phyloP scores from a whole-genome alignment of 1,140 invertebrate species.

The Chelonus insularis region DNA sequence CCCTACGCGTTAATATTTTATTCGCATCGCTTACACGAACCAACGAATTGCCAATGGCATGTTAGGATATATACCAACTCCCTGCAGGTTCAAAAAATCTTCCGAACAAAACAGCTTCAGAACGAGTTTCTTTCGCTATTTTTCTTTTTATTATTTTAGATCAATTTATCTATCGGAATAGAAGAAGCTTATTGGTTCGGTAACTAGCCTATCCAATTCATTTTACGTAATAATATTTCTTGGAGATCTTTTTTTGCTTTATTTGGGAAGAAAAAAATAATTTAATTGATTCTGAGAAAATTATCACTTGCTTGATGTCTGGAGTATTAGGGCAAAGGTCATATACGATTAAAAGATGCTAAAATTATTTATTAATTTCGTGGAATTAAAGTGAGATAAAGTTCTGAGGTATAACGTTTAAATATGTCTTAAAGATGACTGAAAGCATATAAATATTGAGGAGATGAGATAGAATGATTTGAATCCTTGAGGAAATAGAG shows the following conservation, averaged over 20 bases:
- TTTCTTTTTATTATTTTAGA: background rate
- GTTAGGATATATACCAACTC: constrained; percentile 14
- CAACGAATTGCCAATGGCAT: constrained; percentile 44
- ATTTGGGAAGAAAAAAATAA: background rate
- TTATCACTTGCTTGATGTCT: background rate
- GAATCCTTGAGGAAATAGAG: too few relatives aligned
- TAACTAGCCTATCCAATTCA: constrained; percentile 2
- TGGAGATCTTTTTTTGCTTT: background rate
- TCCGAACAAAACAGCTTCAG: constrained; percentile 29
- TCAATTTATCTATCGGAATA: constrained; percentile 8
- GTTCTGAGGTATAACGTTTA: too few relatives aligned
- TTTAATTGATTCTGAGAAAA: constrained; percentile 10
- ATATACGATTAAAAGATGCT: too few relatives aligned
- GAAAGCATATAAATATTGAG: too few relatives aligned
- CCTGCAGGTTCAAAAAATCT: constrained; percentile 13
- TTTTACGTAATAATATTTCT: background rate
- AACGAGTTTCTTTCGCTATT: background rate
- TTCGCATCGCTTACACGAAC: constrained; percentile 33
- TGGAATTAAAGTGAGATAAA: too few relatives aligned
- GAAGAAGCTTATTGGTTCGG: background rate
- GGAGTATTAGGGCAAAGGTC: too few relatives aligned
- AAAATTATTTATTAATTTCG: too few relatives aligned
- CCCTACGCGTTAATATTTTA: constrained; percentile 54
- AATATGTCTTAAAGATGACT: too few relatives aligned
- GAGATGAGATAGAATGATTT: too few relatives aligned